These are phyloP conservation scores for Trichopoda pennipes DNA, from an alignment of 2,888 invertebrate species.

Conservation along the genomic window DNA sequence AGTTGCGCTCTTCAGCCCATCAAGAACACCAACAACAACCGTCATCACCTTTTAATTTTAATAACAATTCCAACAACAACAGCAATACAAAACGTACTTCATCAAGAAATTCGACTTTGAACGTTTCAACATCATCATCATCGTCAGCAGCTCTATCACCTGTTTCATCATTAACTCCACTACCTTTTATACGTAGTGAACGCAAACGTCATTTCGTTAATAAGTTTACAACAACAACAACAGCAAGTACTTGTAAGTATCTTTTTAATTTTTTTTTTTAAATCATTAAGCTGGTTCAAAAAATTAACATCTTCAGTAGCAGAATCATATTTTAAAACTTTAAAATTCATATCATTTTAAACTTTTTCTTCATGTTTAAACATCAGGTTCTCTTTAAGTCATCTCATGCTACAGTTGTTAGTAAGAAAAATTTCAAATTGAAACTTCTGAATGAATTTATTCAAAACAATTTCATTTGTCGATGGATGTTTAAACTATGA, in stretches of 20 bases:
- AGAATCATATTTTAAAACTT: too few relatives aligned
- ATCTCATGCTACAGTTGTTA: too few relatives aligned
- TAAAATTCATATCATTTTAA: too few relatives aligned
- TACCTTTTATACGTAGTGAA: constrained; percentile 63
- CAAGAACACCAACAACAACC: constrained; percentile 48
- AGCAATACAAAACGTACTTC: constrained; percentile 56
- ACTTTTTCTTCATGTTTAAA: too few relatives aligned
- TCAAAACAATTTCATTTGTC: too few relatives aligned
- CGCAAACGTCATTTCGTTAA: constrained; percentile 74
- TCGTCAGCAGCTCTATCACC: constrained; percentile 51
- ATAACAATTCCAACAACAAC: constrained; percentile 35
- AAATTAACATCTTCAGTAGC: too few relatives aligned
- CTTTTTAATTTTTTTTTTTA: too few relatives aligned
- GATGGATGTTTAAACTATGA: too few relatives aligned
- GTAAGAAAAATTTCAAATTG: too few relatives aligned
- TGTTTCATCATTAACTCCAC: constrained; percentile 63
- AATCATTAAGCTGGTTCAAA: too few relatives aligned
- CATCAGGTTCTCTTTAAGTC: too few relatives aligned
- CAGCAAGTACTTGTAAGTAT: constrained; percentile 60
- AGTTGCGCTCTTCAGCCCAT: constrained; percentile 63
- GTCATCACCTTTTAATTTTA: constrained; percentile 29
- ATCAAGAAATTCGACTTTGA: constrained; percentile 67
- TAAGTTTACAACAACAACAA: constrained; percentile 26
- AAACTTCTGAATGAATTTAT: too few relatives aligned
- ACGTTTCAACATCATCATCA: constrained; percentile 62